Base-by-base conservation (phyloP, 2,888 invertebrate species). In the Ornithoptera alexandrae region DNA sequence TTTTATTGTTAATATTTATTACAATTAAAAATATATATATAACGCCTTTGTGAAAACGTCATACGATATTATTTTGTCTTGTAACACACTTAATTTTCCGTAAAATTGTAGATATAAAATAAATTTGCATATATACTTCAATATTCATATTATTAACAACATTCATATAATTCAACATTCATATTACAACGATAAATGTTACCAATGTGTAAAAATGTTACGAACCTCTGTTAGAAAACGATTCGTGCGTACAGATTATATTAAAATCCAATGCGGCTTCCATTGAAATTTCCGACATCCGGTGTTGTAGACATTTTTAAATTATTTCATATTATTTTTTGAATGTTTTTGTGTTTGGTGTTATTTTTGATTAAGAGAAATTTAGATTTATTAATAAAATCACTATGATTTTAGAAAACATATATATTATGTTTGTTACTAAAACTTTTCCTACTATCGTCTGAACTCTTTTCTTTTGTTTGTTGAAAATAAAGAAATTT, bases 321-420 rank as follows among this genome's bases (percentile, higher is more conserved):
- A 50, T 50, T 17, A 18, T 18, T 50, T 50, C 5, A 6, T 50
- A 50, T 15, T 12, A 42, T 8, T 42, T 8, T 18, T 53, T n/a
- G 6, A 67, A 68, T 72, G 70, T 61, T 64, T 61, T 71, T 8
- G 39, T 39, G 30, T 30, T 30, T 30, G 30, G 5, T 4, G 30
- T 30, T 42, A 7, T 18, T 61, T 24, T 63, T 15, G 56, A 36
- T 30, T 53, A 18, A 46, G 22, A 24, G 46, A 46, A 24, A 46
- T 42, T 46, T 22, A 30, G 17, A 59, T 24, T 24, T 59, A 15
- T 22, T 24, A 59, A 30, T 59, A 59, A 59, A 30, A 30, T 10
- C 30, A 30, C 15, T 17, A 30, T 24, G 59, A 59, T 30, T 12
- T 30, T 12, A 24, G 30, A 22, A 30, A 1, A 7, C 30, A 30